phyloP scores from a whole-genome alignment of 2,888 invertebrate genomes.

The Tolmerus cingulatus region DNA sequence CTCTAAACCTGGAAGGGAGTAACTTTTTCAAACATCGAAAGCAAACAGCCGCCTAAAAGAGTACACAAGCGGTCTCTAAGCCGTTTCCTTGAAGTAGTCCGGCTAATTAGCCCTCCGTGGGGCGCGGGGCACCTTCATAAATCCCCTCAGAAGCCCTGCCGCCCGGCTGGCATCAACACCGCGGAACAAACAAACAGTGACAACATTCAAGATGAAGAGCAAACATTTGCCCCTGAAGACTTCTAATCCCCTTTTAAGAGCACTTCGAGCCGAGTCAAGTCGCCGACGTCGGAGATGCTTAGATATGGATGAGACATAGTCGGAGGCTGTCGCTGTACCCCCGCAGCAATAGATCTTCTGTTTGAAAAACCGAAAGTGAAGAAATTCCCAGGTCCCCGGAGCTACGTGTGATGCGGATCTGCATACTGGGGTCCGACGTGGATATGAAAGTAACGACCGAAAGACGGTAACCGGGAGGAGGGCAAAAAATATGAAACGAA shows the following conservation, averaged over 20 bases:
- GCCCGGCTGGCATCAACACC: background rate
- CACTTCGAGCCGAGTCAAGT: background rate
- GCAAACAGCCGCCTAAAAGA: background rate
- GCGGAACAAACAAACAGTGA: conserved; percentile 9
- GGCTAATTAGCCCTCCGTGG: background rate
- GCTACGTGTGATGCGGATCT: background rate
- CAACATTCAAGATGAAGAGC: background rate
- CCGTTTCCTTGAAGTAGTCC: background rate
- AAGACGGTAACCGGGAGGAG: background rate
- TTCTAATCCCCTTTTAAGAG: conserved; percentile 5
- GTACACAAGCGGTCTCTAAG: background rate
- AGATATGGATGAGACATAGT: background rate
- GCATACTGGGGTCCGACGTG: background rate
- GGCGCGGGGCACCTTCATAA: background rate
- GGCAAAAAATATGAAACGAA: background rate
- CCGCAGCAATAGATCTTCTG: background rate
- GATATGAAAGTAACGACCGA: background rate
- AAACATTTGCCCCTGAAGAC: background rate
- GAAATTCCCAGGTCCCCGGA: background rate
- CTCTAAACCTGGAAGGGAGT: background rate
- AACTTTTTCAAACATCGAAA: background rate
- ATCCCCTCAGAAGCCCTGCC: background rate
- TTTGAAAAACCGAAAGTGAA: background rate
- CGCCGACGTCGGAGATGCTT: background rate
- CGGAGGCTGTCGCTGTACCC: background rate